Conservation (phyloP, 2,113 vertebrate genomes). For the Pygoscelis adeliae region DNA sequence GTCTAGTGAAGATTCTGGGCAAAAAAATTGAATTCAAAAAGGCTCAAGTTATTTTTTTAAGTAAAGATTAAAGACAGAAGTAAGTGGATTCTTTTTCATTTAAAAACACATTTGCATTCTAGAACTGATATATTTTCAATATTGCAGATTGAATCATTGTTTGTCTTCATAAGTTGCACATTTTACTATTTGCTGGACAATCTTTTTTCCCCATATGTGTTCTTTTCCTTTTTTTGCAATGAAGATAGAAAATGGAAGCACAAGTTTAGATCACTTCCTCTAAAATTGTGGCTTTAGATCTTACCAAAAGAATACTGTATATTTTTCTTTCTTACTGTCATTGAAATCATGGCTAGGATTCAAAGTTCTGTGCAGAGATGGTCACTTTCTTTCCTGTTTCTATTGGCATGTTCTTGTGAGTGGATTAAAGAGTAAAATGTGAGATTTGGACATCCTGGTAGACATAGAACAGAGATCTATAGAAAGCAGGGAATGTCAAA, state of each 20-base stretch:
- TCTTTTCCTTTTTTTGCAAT: not conserved
- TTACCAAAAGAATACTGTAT: not conserved
- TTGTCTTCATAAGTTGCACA: not conserved
- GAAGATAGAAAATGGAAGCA: not conserved
- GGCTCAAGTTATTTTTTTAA: not conserved
- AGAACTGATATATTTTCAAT: not conserved
- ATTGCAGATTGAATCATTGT: not conserved
- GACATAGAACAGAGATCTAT: not conserved
- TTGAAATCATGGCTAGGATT: not conserved
- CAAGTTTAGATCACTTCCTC: not conserved
- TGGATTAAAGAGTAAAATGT: not conserved
- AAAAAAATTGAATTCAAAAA: not conserved
- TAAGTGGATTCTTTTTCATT: not conserved
- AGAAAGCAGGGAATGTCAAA: not conserved
- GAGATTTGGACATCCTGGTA: not conserved
- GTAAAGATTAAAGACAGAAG: not conserved
- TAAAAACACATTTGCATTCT: not conserved
- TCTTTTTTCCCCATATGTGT: not conserved
- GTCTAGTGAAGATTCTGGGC: not conserved
- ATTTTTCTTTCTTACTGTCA: not conserved
- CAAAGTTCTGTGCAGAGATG: not conserved
- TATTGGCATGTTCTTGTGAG: rapidly evolving
- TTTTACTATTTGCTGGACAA: not conserved
- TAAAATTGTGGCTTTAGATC: not conserved
- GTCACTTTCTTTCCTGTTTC: not conserved